phyloP scores from a whole-genome alignment of 2,113 vertebrate species.

The Redunca redunca region DNA sequence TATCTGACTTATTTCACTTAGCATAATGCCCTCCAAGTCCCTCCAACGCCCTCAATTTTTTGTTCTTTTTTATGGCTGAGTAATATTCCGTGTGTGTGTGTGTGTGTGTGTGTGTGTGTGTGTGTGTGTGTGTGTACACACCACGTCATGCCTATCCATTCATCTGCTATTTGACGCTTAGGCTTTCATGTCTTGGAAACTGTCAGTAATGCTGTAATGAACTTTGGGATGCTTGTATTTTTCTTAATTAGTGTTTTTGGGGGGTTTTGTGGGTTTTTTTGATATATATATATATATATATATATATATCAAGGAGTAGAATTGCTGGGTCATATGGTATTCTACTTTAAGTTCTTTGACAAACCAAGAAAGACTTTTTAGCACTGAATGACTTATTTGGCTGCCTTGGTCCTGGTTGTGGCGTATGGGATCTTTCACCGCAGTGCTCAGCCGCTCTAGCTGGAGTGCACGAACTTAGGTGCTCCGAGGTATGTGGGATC shows the following conservation, averaged over 20 bases:
- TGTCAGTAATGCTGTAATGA: not conserved
- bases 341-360: not conserved
- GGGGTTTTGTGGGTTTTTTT: not conserved
- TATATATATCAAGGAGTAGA: not conserved
- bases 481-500: not conserved
- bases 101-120: not conserved
- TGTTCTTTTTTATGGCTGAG: not conserved
- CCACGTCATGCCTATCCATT: not conserved
- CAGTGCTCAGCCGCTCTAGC: not conserved
- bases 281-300: too few species aligned
- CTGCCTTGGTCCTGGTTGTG: not conserved
- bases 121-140: not conserved
- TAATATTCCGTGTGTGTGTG: not conserved
- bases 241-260: not conserved
- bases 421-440: not conserved
- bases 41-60: not conserved
- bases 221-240: not conserved
- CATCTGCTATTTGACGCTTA: not conserved
- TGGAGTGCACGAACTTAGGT: not conserved
- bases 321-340: not conserved
- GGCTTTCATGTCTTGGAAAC: too few species aligned
- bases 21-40: not conserved
- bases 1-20: not conserved
- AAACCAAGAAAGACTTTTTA: not conserved
- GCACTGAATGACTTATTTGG: accelerated